These are phyloP conservation scores for Drosophila littoralis DNA, from an alignment of 1,140 invertebrate species.

Conservation along the genomic window DNA sequence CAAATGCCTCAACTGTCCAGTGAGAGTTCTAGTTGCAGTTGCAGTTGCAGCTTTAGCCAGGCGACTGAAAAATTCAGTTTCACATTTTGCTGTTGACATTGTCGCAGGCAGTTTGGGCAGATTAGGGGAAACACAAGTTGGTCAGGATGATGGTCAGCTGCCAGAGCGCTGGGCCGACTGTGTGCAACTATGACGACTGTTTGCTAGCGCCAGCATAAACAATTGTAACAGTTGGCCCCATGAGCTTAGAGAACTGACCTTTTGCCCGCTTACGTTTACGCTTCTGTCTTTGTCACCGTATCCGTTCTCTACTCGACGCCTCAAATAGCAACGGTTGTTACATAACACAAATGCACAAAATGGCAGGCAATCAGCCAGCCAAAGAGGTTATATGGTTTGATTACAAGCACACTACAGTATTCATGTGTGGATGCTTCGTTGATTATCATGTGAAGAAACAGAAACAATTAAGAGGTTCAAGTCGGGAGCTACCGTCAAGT, in stretches of 20 bases:
- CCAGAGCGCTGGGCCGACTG: constrained; percentile 17
- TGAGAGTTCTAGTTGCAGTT: constrained; percentile 17
- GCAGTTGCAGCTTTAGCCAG: not conserved
- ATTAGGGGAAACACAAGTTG: constrained; percentile 55
- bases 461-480: no score
- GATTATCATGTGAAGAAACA: not conserved
- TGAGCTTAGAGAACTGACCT: constrained; percentile 37
- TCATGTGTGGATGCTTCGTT: constrained; percentile 5
- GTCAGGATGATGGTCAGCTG: constrained; percentile 47
- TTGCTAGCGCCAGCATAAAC: constrained; percentile 77
- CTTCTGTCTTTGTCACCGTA: not conserved
- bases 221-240: constrained; percentile 75
- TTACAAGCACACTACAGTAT: constrained; percentile 41
- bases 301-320: not conserved
- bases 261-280: not conserved
- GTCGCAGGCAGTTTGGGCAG: constrained; percentile 47
- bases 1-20: constrained; percentile 6
- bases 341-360: constrained; percentile 69
- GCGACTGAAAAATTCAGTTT: constrained; percentile 55
- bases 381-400: constrained; percentile 74
- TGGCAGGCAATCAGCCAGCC: constrained; percentile 21
- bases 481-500: no score
- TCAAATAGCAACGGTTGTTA: constrained; percentile 63
- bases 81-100: constrained; percentile 72
- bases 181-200: constrained; percentile 47